Evolutionary conservation across 2,888 invertebrate genomes (phyloP).

Genomic region (Mimumesa dahlbomi): DNA sequence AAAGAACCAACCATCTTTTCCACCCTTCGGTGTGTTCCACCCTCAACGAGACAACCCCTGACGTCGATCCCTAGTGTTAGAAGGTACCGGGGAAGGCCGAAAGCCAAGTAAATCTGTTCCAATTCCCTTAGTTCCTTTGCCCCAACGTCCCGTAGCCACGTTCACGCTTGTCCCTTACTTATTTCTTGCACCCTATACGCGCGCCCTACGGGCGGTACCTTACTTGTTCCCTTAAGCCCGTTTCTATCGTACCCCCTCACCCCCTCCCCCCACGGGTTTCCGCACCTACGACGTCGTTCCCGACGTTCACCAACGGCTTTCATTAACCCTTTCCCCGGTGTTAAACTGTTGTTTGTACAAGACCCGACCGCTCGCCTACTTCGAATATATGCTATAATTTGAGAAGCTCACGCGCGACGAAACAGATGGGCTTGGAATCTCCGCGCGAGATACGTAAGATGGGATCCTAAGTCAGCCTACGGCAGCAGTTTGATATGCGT

Average conservation of each 20-base stretch:
- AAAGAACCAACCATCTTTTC: slow-evolving; percentile 39
- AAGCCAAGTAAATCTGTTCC: slow-evolving; percentile 68
- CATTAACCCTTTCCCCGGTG: slow-evolving; percentile 41
- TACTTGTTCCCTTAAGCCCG: slow-evolving; percentile 52
- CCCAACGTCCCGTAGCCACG: slow-evolving; percentile 31
- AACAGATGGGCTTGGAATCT: too few species aligned
- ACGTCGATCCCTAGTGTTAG: slow-evolving; percentile 32
- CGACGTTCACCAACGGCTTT: slow-evolving; percentile 20
- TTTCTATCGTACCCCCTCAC: slow-evolving; percentile 35
- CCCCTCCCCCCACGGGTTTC: slow-evolving; percentile 7
- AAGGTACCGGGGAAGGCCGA: slow-evolving; percentile 36
- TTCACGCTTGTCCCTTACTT: slow-evolving; percentile 54
- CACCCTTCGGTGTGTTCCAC: slow-evolving; percentile 18
- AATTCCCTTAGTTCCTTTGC: slow-evolving; percentile 57
- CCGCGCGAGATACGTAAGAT: too few species aligned
- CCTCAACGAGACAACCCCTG: slow-evolving; percentile 13
- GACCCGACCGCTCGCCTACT: neutral
- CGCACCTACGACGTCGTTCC: slow-evolving; percentile 15
- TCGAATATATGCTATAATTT: slow-evolving; percentile 9
- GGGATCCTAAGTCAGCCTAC: too few species aligned
- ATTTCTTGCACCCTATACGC: slow-evolving; percentile 36
- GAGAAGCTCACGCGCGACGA: too few species aligned
- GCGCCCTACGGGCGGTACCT: slow-evolving; percentile 7
- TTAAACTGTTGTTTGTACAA: slow-evolving; percentile 19
- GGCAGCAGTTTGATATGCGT: too few species aligned